phyloP scores from a whole-genome alignment of 2,797 vertebrate genomes.

The Pseudochromis fuscus region DNA sequence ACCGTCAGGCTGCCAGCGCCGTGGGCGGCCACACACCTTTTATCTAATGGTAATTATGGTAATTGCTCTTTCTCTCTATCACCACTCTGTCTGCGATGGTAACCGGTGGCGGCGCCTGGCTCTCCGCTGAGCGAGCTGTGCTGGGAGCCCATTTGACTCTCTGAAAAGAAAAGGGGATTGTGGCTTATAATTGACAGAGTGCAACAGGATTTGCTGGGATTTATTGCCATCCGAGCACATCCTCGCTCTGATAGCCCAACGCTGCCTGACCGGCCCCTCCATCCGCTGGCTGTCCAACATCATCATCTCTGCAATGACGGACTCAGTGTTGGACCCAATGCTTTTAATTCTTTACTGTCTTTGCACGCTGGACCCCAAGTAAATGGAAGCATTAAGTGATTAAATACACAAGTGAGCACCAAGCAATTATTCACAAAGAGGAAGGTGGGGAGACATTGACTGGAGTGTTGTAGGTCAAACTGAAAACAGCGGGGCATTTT shows the following conservation, averaged over 20 bases:
- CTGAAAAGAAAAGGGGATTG: conserved; percentile 68
- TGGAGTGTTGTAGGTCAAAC: conserved; percentile 63
- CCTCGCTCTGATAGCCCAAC: conserved; percentile 43
- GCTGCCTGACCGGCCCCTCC: conserved; percentile 27
- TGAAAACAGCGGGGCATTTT: conserved; percentile 52
- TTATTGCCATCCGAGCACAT: conserved; percentile 65
- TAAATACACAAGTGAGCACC: conserved; percentile 50
- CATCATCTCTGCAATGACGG: conserved; percentile 16
- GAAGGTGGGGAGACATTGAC: conserved; percentile 38
- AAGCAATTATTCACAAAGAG: conserved; percentile 51
- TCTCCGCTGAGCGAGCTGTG: conserved; percentile 28
- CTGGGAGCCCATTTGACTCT: conserved; percentile 60
- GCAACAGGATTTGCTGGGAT: conserved; percentile 68
- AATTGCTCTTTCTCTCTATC: conserved; percentile 20
- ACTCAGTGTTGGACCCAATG: conserved; percentile 43
- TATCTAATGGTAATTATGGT: conserved; percentile 6
- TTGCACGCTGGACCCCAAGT: conserved; percentile 13
- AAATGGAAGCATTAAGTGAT: conserved; percentile 44
- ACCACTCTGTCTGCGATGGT: conserved; percentile 17
- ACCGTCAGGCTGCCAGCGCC: background rate
- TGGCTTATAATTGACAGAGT: conserved; percentile 68
- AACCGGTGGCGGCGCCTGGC: conserved; percentile 25
- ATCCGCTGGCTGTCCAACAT: conserved; percentile 29
- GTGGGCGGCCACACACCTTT: background rate
- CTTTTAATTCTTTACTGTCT: conserved; percentile 24